A percentile compares a stretch with the other conserved stretches of the same genome.
phyloP scores from a whole-genome alignment of 2,888 invertebrate species.

The Deilephila elpenor region DNA sequence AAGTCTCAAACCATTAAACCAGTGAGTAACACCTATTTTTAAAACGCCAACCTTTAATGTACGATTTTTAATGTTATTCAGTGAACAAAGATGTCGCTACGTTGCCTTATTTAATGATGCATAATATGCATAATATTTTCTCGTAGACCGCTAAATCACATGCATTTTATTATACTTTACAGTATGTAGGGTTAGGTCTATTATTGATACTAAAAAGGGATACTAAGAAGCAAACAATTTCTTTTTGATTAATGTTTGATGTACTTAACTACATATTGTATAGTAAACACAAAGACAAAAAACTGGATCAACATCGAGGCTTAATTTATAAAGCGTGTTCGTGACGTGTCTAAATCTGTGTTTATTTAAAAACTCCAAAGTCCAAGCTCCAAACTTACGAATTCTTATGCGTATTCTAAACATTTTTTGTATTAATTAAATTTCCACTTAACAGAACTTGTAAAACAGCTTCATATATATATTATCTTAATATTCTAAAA shows the following conservation, averaged over 20 bases:
- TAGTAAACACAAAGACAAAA: neutral
- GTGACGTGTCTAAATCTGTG: neutral
- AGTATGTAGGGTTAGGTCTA: constrained; percentile 4
- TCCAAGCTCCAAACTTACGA: neutral
- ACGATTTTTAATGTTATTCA: neutral
- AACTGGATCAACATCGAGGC: neutral
- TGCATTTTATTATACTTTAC: neutral
- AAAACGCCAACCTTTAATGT: neutral
- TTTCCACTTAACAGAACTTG: too few relatives aligned
- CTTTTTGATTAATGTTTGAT: neutral
- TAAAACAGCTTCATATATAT: too few relatives aligned
- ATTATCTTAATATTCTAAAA: too few relatives aligned
- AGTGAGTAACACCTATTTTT: neutral
- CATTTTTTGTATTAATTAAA: too few relatives aligned
- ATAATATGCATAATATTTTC: too few relatives aligned
- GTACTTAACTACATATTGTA: neutral
- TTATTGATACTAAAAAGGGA: neutral
- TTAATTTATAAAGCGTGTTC: neutral
- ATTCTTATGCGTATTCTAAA: too few relatives aligned
- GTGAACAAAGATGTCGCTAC: constrained; percentile 13
- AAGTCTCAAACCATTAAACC: too few relatives aligned
- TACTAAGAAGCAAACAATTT: neutral
- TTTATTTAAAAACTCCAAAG: neutral
- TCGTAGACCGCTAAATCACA: neutral
- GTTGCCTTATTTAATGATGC: too few relatives aligned